These are phyloP conservation scores for Cephus sareptanus DNA, from an alignment of 2,888 invertebrate genomes.

Conservation along the genomic window DNA sequence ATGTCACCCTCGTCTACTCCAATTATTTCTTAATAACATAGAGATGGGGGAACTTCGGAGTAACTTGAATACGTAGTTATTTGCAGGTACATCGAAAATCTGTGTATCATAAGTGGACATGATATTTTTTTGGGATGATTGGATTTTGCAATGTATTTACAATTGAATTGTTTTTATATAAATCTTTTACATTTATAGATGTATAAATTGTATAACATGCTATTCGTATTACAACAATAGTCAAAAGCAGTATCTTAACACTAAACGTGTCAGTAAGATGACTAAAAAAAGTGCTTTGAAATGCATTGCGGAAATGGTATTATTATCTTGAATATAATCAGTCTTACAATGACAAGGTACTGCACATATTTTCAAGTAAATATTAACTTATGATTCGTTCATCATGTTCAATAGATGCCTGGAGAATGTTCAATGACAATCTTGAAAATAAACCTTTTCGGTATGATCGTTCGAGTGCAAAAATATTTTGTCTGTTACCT, in stretches of 20 bases:
- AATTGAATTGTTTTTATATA: not conserved
- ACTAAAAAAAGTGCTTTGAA: not conserved
- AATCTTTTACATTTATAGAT: not conserved
- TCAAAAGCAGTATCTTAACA: not conserved
- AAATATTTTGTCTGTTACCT: conserved; percentile 14
- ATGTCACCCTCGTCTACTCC: conserved; percentile 48
- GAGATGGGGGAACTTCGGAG: conserved; percentile 48
- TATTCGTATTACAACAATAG: not conserved
- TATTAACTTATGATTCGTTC: not conserved
- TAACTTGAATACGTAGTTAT: not conserved
- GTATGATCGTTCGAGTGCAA: conserved; percentile 9
- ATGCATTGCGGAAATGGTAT: not conserved
- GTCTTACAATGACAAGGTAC: conserved; percentile 15
- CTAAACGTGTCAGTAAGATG: not conserved
- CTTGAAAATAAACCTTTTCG: conserved; percentile 6
- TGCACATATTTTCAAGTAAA: not conserved
- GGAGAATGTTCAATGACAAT: not conserved
- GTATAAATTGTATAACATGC: not conserved
- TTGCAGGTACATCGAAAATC: not conserved
- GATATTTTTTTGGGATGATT: not conserved
- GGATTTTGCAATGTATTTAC: not conserved
- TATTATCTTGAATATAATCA: conserved; percentile 12
- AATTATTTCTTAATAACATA: conserved; percentile 54
- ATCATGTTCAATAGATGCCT: not conserved
- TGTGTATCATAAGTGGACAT: not conserved